Conservation (phyloP, 2,797 vertebrate species). For the Aplochiton taeniatus region DNA sequence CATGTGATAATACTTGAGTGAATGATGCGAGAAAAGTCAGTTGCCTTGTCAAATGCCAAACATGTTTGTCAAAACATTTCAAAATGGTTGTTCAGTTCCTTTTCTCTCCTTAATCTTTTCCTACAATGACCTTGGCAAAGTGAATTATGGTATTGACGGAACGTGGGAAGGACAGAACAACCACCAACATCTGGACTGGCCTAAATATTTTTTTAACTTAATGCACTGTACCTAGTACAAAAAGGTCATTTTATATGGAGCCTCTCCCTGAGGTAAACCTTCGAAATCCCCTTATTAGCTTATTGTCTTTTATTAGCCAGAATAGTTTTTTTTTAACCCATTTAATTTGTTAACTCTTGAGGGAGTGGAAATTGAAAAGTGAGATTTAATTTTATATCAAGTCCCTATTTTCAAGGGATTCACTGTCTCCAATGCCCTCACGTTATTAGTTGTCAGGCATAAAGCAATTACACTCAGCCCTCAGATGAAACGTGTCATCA, state of each 20-base stretch:
- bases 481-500: conserved; percentile 69
- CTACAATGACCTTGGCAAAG: no score
- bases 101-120: no score
- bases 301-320: conserved; percentile 71
- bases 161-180: conserved; percentile 12
- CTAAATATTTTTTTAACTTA: no score
- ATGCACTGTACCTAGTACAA: not conserved
- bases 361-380: conserved; percentile 82
- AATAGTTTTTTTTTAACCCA: conserved; percentile 62
- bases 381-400: conserved; percentile 78
- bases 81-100: no score
- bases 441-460: conserved; percentile 76
- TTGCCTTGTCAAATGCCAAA: no score
- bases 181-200: conserved; percentile 1
- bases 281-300: conserved; percentile 49
- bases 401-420: conserved; percentile 77
- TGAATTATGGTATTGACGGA: not conserved
- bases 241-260: conserved; percentile 45
- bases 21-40: no score
- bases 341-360: conserved; percentile 72
- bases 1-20: no score
- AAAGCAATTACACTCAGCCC: conserved; percentile 78
- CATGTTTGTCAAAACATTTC: no score
- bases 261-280: conserved; percentile 27
- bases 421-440: conserved; percentile 69